Evolutionary conservation across 2,797 vertebrate species (phyloP).

Genomic region (Peromyscus melanophrys): DNA sequence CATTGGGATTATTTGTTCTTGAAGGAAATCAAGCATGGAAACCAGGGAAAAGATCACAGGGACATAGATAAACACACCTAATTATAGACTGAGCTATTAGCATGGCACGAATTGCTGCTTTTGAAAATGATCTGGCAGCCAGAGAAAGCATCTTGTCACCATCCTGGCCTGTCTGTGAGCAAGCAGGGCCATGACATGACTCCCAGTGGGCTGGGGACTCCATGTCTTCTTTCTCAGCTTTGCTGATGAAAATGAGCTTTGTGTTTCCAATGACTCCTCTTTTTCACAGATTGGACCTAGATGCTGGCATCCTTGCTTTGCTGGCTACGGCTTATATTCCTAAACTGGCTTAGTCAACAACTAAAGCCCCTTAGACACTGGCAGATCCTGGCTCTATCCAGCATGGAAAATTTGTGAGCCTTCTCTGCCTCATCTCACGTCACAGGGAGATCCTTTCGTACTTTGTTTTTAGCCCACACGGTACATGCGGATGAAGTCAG

Average conservation of each 20-base stretch:
- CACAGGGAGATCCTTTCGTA: background rate
- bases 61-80: constrained; percentile 76
- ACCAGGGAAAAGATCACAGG: constrained; percentile 53
- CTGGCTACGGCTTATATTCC: background rate
- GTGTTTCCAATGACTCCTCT: constrained; percentile 29
- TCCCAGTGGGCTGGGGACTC: background rate
- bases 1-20: constrained; percentile 70
- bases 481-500: constrained; percentile 38
- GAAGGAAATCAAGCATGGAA: constrained; percentile 65
- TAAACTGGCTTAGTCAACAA: constrained; percentile 11
- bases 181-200: background rate
- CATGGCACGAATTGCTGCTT: constrained; percentile 72
- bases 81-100: constrained; percentile 80
- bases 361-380: background rate
- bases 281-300: background rate
- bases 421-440: background rate
- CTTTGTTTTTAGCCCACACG: background rate
- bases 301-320: background rate
- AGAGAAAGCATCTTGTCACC: constrained; percentile 70
- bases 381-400: background rate
- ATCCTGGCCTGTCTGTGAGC: constrained; percentile 20
- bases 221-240: background rate
- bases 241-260: constrained; percentile 46
- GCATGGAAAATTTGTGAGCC: background rate
- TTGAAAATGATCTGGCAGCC: constrained; percentile 78